Percentiles rank a stretch among this genome's conserved stretches.
Evolutionary conservation across 2,113 vertebrate genomes (phyloP).

Genomic region (Labrus mixtus): DNA sequence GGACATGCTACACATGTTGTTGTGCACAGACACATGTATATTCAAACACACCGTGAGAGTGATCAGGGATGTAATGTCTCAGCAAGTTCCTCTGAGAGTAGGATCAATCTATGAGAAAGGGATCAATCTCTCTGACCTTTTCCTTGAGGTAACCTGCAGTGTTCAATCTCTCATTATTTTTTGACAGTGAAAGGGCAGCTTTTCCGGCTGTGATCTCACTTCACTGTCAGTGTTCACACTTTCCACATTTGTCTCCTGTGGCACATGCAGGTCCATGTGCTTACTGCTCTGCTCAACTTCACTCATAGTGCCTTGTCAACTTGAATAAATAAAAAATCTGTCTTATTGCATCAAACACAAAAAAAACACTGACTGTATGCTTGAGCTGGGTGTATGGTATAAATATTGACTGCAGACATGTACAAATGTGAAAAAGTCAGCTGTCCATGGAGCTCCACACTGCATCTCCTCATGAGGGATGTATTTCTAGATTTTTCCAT

Average conservation of each 20-base stretch:
- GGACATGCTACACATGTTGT: not conserved
- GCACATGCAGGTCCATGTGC: slow-evolving; percentile 10
- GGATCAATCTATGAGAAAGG: slow-evolving; percentile 59
- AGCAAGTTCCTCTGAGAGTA: slow-evolving; percentile 50
- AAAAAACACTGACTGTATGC: not conserved
- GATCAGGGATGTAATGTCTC: slow-evolving; percentile 52
- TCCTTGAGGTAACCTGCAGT: slow-evolving; percentile 57
- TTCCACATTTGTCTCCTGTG: slow-evolving; percentile 31
- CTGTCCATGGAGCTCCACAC: not conserved
- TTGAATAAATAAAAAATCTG: not conserved
- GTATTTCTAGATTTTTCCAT: not conserved
- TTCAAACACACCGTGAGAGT: slow-evolving; percentile 12
- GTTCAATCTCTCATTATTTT: slow-evolving; percentile 72
- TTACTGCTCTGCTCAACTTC: slow-evolving; percentile 24
- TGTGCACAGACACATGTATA: not conserved
- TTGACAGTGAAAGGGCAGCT: slow-evolving; percentile 71
- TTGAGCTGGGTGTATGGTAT: slow-evolving; percentile 3
- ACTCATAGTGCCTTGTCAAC: not conserved
- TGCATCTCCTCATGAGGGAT: not conserved
- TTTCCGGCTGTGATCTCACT: slow-evolving; percentile 34
- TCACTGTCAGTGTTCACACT: slow-evolving; percentile 16
- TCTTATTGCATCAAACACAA: not conserved
- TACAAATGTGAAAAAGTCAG: slow-evolving; percentile 1
- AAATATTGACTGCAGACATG: slow-evolving; percentile 13
- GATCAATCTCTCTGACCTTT: slow-evolving; percentile 79